A percentile compares a stretch with the other conserved stretches of the same genome.
Conservation (phyloP, 2,797 vertebrate genomes). For the Limnodromus scolopaceus region DNA sequence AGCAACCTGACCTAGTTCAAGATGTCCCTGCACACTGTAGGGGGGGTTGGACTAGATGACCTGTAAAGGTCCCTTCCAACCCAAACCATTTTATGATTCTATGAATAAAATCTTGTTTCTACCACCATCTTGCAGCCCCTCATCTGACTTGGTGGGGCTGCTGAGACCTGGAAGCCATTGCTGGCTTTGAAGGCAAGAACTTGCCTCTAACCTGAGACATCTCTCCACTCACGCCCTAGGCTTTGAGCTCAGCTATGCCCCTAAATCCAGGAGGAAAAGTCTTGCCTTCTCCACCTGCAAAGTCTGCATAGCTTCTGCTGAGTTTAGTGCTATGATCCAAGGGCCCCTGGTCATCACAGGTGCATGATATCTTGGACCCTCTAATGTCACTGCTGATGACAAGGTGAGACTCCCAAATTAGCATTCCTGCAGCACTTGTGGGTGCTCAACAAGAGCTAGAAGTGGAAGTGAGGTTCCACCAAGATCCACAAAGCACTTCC, state of each 20-base stretch:
- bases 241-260: not conserved
- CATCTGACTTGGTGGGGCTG: not conserved
- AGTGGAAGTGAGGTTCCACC: not conserved
- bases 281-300: not conserved
- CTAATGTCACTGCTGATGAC: not conserved
- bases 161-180: not conserved
- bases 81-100: not conserved
- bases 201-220: not conserved
- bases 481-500: not conserved
- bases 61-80: not conserved
- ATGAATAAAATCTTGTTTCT: not conserved
- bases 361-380: not conserved
- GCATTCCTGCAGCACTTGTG: rapidly evolving
- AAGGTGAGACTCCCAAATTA: not conserved
- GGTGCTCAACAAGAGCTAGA: not conserved
- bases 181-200: not conserved
- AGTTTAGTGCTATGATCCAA: not conserved
- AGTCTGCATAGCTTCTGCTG: not conserved
- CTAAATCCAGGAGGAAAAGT: not conserved
- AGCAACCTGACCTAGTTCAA: not conserved
- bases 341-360: not conserved
- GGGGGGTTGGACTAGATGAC: not conserved
- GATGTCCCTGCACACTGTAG: not conserved
- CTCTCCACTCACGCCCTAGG: not conserved
- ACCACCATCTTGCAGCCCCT: not conserved